A percentile compares a stretch with the other conserved stretches of the same genome.
These are phyloP conservation scores for Periophthalmus magnuspinnatus DNA, from an alignment of 2,797 vertebrate genomes.

Conservation along the genomic window DNA sequence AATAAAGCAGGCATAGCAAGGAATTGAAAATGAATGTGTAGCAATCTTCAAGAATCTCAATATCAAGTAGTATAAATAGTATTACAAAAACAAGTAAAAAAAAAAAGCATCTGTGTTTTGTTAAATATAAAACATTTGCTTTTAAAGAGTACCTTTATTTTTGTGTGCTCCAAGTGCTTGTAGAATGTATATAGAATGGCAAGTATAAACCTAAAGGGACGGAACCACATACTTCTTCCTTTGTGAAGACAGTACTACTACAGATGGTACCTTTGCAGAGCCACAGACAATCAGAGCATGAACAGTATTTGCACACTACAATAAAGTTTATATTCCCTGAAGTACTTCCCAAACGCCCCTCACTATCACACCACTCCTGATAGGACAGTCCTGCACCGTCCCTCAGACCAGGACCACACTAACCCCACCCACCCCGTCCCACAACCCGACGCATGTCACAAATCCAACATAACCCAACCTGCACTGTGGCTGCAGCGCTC, in stretches of 20 bases:
- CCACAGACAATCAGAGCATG: conserved; percentile 58
- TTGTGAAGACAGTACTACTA: neutral
- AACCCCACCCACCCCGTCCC: conserved; percentile 42
- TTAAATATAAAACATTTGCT: no score
- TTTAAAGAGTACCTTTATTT: no score
- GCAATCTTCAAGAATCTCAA: neutral
- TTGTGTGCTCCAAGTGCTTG: no score
- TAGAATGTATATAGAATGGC: no score
- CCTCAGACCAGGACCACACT: conserved; percentile 60
- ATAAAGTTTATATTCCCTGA: conserved; percentile 25
- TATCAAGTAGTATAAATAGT: neutral
- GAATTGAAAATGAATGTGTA: neutral
- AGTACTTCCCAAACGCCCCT: conserved; percentile 43
- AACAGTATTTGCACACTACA: no score
- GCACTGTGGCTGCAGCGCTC: conserved; percentile 58
- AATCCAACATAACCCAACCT: conserved; percentile 20
- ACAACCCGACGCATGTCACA: conserved; percentile 49
- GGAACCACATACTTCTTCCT: neutral
- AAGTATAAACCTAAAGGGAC: no score
- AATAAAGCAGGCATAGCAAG: no score
- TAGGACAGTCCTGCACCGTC: conserved; percentile 43
- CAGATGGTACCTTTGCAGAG: conserved; percentile 45
- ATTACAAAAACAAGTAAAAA: no score
- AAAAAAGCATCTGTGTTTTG: no score
- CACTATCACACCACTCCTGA: conserved; percentile 24